phyloP scores from a whole-genome alignment of 2,113 vertebrate species.

The Pao palembangensis region DNA sequence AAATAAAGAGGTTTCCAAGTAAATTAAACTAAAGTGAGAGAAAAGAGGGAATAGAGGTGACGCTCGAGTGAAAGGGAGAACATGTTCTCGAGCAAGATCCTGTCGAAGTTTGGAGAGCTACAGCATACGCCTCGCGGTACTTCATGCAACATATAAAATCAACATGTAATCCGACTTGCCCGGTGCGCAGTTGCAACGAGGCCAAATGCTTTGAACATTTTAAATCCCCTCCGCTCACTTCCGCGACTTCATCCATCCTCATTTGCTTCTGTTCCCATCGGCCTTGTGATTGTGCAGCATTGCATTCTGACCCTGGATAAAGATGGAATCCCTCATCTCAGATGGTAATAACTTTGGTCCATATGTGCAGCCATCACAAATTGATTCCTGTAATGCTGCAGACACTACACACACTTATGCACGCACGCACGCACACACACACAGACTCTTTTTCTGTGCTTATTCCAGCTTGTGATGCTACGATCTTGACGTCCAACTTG shows the following conservation, averaged over 20 bases:
- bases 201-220: conserved; percentile 61
- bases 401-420: conserved; percentile 2
- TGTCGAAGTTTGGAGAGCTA: conserved; percentile 35
- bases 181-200: conserved; percentile 45
- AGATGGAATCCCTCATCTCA: conserved; percentile 57
- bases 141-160: conserved; percentile 51
- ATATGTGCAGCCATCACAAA: conserved; percentile 61
- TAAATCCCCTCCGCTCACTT: conserved; percentile 55
- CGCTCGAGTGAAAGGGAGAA: conserved; percentile 18
- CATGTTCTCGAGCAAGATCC: conserved; percentile 13
- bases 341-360: conserved; percentile 60
- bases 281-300: conserved; percentile 23
- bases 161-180: conserved; percentile 49
- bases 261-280: conserved; percentile 48
- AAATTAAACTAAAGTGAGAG: conserved; percentile 24
- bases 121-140: conserved; percentile 17
- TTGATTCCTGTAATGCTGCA: conserved; percentile 57
- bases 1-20: conserved; percentile 15
- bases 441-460: background rate
- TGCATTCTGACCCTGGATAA: conserved; percentile 56
- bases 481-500: conserved; percentile 55
- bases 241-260: conserved; percentile 48
- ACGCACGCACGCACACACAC: too few species aligned
- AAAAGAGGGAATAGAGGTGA: conserved; percentile 3
- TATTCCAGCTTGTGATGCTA: conserved; percentile 32